phyloP scores from a whole-genome alignment of 2,797 vertebrate species.

The Sylvia borin region DNA sequence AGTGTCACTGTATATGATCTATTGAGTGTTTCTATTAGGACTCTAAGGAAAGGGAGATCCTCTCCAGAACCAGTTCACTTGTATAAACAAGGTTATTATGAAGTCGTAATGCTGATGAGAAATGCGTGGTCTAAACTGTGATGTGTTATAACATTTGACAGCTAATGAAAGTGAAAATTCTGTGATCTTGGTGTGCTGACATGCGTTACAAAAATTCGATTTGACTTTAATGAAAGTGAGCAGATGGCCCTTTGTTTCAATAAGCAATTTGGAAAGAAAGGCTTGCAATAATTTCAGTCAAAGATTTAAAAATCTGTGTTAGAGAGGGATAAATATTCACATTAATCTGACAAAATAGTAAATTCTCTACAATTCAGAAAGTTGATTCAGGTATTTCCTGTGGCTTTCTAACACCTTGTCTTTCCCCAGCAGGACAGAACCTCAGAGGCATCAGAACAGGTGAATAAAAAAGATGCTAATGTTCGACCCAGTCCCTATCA shows the following conservation, averaged over 20 bases:
- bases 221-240: neutral
- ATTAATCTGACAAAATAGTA: neutral
- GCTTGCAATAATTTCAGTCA: neutral
- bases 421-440: neutral
- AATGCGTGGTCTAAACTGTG: neutral
- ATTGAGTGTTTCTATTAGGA: neutral
- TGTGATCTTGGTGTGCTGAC: neutral
- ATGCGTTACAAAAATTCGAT: neutral
- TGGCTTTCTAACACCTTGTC: neutral
- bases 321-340: neutral
- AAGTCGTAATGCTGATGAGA: neutral
- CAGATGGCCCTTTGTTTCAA: neutral
- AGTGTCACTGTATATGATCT: neutral
- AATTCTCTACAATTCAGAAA: neutral
- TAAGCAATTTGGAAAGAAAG: neutral
- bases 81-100: neutral
- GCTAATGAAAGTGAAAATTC: neutral
- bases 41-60: neutral
- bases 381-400: neutral
- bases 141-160: neutral
- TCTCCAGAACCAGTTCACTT: neutral
- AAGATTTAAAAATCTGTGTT: neutral
- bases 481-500: conserved; percentile 93
- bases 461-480: conserved; percentile 91
- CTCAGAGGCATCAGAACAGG: conserved; percentile 45